These are phyloP conservation scores for Apotomis turbidana DNA, from an alignment of 2,888 invertebrate species.

Conservation along the genomic window DNA sequence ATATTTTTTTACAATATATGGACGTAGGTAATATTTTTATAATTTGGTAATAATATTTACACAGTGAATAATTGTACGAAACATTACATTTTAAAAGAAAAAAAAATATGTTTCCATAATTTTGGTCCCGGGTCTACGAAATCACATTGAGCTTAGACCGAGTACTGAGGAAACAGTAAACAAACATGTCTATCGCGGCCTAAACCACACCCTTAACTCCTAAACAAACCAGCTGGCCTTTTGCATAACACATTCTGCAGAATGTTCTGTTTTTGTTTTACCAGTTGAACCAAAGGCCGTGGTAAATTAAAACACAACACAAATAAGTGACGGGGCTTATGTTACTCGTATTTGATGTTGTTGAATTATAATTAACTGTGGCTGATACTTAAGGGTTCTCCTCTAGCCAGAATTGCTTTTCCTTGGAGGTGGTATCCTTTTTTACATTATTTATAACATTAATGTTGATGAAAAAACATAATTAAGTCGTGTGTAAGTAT, in stretches of 20 bases:
- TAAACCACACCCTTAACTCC: conserved; percentile 6
- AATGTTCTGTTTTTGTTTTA: conserved; percentile 5
- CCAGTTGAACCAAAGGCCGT: not conserved
- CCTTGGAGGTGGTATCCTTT: too few species aligned
- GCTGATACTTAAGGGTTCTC: not conserved
- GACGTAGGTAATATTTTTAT: too few species aligned
- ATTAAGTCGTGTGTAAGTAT: too few species aligned
- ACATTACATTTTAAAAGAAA: too few species aligned
- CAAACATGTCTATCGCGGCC: not conserved
- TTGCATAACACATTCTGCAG: conserved; percentile 8
- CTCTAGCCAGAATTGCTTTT: too few species aligned
- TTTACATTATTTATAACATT: too few species aligned
- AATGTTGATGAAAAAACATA: too few species aligned
- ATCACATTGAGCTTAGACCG: not conserved
- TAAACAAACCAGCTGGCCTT: conserved; percentile 28
- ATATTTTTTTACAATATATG: too few species aligned
- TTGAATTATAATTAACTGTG: conserved; percentile 4
- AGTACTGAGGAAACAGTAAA: conserved; percentile 2
- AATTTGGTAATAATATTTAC: too few species aligned
- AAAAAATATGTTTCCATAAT: too few species aligned
- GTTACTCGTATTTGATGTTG: conserved; percentile 19
- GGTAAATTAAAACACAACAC: conserved; percentile 20
- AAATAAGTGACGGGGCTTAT: conserved; percentile 16
- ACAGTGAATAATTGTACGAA: too few species aligned
- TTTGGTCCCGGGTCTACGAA: too few species aligned